Conservation (phyloP, 2,113 vertebrate species). For the Takifugu flavidus region DNA sequence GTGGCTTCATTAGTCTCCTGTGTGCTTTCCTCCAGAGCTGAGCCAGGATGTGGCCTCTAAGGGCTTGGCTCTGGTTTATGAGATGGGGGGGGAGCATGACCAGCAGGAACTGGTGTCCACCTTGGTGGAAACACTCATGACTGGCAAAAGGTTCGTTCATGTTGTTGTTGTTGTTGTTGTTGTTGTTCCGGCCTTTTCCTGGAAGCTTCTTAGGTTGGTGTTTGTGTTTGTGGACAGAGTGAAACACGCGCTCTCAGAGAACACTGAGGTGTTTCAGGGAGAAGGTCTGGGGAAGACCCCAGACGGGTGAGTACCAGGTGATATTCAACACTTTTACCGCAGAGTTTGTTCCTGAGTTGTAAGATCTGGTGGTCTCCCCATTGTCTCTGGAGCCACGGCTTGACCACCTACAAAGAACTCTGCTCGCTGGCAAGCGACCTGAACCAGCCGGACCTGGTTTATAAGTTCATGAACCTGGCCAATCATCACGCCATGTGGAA, state of each 20-base stretch:
- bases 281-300: slow-evolving; percentile 91
- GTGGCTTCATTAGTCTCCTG: not conserved
- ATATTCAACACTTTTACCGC: not conserved
- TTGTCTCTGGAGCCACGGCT: slow-evolving; percentile 78
- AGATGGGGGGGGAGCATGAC: slow-evolving; percentile 90
- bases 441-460: slow-evolving; percentile 95
- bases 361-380: not conserved
- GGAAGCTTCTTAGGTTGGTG: not conserved
- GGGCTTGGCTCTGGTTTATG: slow-evolving; percentile 95
- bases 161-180: not conserved
- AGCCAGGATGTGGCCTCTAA: slow-evolving; percentile 98
- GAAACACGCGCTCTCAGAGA: slow-evolving; percentile 87
- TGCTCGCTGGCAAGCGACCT: slow-evolving; percentile 97
- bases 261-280: slow-evolving; percentile 94
- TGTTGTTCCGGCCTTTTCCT: no score
- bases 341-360: not conserved
- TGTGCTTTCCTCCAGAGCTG: slow-evolving; percentile 76
- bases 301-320: slow-evolving; percentile 82
- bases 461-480: slow-evolving; percentile 99
- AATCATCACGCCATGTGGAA: slow-evolving; percentile 99
- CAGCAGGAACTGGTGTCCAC: slow-evolving; percentile 94
- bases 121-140: slow-evolving; percentile 96
- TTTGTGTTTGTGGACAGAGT: slow-evolving; percentile 73
- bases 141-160: slow-evolving; percentile 87
- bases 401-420: slow-evolving; percentile 97